Base-by-base conservation (phyloP, 2,113 vertebrate species). In the Corythornis cristatus region DNA sequence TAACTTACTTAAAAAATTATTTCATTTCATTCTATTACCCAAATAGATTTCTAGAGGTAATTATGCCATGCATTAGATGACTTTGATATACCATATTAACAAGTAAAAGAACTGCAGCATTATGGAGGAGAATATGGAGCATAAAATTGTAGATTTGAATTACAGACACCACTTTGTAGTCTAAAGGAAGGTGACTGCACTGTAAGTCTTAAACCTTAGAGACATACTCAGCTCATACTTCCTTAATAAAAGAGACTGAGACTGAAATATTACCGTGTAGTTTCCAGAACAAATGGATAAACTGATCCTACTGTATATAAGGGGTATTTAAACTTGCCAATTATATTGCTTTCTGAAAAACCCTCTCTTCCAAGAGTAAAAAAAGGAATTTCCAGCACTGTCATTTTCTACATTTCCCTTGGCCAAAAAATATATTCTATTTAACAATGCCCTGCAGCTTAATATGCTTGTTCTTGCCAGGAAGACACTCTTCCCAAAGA, bases 401-500 rank as follows among this genome's bases (percentile, higher is more conserved):
- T 58, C 74, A 57, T 92, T 94, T 92, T 86, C 66, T 95, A 68
- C 29, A 71, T 68, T 90, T 88, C 85, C 53, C 43, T 74, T 66
- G 68, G 50, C 46, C 81, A 80, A 86, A 87, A 75, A 50, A 71
- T 22, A 65, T 93, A 54, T 94, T 94, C 75, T 88, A 58, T 86
- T 78, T 94, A 89, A 90, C 58, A 95, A 74, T 91, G 78, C 70
- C 86, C 58, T 87, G 76, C 43, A 83, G 78, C 81, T 86, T 95
- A 94, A 93, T 86, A 70, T 86, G 51, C 78, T 91, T 94, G 64
- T 86, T 86, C 92, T 92, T 96, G 83, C 83, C 83, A 97, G 67
- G 56, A 94, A 74, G 71, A 77, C 89, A 90, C 76, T 95, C 66
- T 96, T 81, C 16, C 46, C 43, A 65, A 15, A 71, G 66, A 92